phyloP scores from a whole-genome alignment of 2,888 invertebrate genomes.

The Pyrgus malvae region DNA sequence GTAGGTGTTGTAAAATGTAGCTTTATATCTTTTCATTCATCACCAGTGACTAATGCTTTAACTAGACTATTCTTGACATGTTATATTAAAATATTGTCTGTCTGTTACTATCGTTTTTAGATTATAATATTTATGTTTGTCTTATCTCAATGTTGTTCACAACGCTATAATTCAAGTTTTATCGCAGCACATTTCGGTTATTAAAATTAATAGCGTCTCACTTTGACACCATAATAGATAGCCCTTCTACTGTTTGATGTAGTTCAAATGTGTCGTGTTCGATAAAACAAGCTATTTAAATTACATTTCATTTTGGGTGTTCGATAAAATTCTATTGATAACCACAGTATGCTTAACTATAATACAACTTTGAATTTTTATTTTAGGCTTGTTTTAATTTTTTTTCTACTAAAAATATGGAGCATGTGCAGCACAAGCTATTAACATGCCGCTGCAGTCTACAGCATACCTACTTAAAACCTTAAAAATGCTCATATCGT shows the following conservation, averaged over 20 bases:
- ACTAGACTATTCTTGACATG: neutral
- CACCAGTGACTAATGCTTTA: no score
- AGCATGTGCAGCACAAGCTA: no score
- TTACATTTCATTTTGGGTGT: neutral
- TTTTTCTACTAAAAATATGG: no score
- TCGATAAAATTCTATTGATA: no score
- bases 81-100: neutral
- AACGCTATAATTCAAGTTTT: constrained; percentile 14
- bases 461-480: no score
- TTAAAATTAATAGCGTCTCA: constrained; percentile 8
- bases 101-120: neutral
- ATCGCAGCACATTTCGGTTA: constrained; percentile 9
- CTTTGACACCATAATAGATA: constrained; percentile 16
- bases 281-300: neutral
- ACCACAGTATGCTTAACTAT: no score
- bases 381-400: no score
- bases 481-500: no score
- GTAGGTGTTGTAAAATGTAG: neutral
- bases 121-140: neutral
- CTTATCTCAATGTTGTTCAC: constrained; percentile 11
- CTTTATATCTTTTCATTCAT: no score
- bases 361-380: no score
- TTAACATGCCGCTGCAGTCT: no score
- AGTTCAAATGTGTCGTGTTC: neutral
- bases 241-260: constrained; percentile 1